Conservation (phyloP, 2,113 vertebrate genomes). For the Rostratula benghalensis region DNA sequence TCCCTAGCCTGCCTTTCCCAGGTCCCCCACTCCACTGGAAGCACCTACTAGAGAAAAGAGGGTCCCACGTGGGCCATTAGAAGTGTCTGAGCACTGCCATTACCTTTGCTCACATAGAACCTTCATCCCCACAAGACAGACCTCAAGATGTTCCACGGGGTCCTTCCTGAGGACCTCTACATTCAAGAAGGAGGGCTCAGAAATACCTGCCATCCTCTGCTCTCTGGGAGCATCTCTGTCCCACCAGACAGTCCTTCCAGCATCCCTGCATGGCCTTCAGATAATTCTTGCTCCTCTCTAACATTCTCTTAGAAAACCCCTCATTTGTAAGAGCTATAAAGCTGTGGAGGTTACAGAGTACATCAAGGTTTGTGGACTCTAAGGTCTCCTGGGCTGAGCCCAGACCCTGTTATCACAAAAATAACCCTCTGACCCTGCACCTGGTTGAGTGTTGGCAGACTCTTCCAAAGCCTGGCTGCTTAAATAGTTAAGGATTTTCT, state of each 20-base stretch:
- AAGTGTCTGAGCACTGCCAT: background rate
- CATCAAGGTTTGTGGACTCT: background rate
- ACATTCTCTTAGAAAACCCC: background rate
- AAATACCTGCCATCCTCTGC: background rate
- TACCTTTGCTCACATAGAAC: background rate
- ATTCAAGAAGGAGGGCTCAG: background rate
- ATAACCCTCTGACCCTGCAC: background rate
- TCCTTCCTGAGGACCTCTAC: background rate
- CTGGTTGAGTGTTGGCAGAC: background rate
- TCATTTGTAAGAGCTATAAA: background rate
- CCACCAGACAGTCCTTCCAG: background rate
- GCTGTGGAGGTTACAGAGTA: background rate
- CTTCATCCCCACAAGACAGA: rapidly evolving
- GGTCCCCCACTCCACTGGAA: background rate
- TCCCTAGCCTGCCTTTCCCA: background rate
- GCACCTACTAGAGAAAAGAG: background rate
- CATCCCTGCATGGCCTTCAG: background rate
- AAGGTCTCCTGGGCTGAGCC: background rate
- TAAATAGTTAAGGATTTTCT: background rate
- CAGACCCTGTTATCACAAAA: background rate
- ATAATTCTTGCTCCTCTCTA: background rate
- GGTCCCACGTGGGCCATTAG: rapidly evolving
- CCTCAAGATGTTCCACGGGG: background rate
- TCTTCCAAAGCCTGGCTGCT: background rate
- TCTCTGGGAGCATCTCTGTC: background rate